These are phyloP conservation scores for Pavo muticus DNA, from an alignment of 2,113 vertebrate genomes.

Conservation along the genomic window DNA sequence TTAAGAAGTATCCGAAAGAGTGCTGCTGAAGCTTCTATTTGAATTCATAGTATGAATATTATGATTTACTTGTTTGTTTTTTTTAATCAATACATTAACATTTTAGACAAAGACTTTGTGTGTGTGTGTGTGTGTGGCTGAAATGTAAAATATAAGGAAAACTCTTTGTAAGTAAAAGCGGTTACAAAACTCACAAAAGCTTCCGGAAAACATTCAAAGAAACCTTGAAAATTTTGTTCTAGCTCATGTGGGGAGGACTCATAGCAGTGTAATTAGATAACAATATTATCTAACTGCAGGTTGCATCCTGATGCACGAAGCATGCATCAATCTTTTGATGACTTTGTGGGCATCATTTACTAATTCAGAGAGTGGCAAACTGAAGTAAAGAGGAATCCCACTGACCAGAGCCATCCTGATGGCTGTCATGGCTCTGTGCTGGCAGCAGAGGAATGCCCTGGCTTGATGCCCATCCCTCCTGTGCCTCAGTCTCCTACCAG, in stretches of 20 bases:
- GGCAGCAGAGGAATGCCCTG: background rate
- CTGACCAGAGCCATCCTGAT: background rate
- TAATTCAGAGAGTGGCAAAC: slow-evolving; percentile 4
- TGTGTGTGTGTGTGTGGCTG: background rate
- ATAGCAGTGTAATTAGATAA: background rate
- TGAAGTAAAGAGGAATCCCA: background rate
- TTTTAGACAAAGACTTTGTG: background rate
- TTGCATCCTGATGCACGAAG: background rate
- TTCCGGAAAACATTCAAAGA: background rate
- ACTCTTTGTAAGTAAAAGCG: background rate
- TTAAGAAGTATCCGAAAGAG: background rate
- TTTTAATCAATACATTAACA: background rate
- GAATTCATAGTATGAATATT: background rate
- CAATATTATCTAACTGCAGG: background rate
- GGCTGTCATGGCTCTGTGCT: background rate
- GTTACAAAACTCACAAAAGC: background rate
- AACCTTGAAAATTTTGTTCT: background rate
- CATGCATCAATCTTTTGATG: background rate
- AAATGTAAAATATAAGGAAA: background rate
- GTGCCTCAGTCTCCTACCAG: background rate
- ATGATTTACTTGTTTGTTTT: background rate
- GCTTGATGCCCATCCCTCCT: fast-evolving
- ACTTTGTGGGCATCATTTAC: background rate
- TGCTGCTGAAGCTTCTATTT: background rate
- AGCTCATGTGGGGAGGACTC: background rate